These are phyloP conservation scores for Hydraecia micacea DNA, from an alignment of 2,888 invertebrate genomes.

Conservation along the genomic window DNA sequence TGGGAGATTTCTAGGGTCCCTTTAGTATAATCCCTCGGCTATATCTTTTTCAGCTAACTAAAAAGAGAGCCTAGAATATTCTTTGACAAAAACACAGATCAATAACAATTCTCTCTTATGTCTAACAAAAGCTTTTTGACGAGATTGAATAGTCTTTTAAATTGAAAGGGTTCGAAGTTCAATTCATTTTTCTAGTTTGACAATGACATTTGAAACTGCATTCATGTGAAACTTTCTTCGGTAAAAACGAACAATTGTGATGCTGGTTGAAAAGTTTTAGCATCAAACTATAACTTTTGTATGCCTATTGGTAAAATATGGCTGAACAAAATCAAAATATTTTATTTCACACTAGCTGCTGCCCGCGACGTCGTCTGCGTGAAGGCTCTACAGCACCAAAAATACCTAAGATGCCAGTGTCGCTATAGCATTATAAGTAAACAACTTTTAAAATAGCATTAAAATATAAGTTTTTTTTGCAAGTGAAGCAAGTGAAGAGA, in stretches of 20 bases:
- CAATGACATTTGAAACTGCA: slow-evolving; percentile 14
- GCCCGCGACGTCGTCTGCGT: no score
- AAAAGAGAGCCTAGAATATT: not conserved
- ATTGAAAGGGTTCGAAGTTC: slow-evolving; percentile 3
- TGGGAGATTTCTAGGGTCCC: not conserved
- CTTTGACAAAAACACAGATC: not conserved
- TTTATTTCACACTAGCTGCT: no score
- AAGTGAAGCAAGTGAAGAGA: no score
- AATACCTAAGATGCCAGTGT: no score
- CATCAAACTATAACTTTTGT: no score
- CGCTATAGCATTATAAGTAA: no score
- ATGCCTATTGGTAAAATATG: no score
- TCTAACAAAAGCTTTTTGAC: slow-evolving; percentile 5
- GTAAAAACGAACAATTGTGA: not conserved
- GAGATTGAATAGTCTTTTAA: slow-evolving; percentile 22
- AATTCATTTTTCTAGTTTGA: slow-evolving; percentile 7
- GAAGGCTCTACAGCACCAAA: no score
- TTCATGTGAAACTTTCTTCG: slow-evolving; percentile 20
- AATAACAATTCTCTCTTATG: not conserved
- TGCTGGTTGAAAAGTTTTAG: not conserved
- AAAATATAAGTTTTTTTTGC: no score
- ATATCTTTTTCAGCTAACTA: not conserved
- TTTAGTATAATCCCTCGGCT: not conserved
- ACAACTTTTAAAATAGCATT: no score
- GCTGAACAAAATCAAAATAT: no score